Evolutionary conservation across 2,113 vertebrate genomes (phyloP), one percentile per base, ranked within the genome.

Genomic region (Poecilia latipinna): DNA sequence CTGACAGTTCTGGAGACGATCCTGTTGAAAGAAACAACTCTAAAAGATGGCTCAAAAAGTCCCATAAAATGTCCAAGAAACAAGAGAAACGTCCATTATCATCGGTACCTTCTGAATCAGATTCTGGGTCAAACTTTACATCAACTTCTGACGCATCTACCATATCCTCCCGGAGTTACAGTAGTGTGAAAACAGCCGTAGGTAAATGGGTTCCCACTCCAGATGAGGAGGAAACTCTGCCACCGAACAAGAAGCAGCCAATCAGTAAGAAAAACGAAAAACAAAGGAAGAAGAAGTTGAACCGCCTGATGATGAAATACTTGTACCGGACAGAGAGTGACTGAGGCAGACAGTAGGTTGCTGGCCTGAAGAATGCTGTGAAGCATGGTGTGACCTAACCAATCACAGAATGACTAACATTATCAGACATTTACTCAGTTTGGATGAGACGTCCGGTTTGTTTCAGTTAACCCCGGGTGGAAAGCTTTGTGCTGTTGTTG

Each of bases 231-330:
- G 67, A 12, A 0, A 77, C 84, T 0, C 48, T 84, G 64, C 0
- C 78, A 54, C 66, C 19, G 1, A 86, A 86, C 0, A 77, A 88
- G 42, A 88, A 39, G 19, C 82, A 73, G 2, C 70, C 88, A 31
- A 63, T 68, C 4, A 90, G 83, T 31, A 96, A 93, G 87, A 98
- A 97, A 84, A 93, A 95, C 15, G 95, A 97, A 51, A 98, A 97
- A 91, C 94, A 96, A 80, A 95, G 94, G 63, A 98, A 96, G 89
- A 98, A 99, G 89, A 95, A 95, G 79, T 96, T 99, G 74, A 96
- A 99, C 94, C 98, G 87, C 88, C 86, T 99, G 89, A 95, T 99
- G 97, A 98, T 99, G 97, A 99, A 98, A 85, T 99, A 99, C 90
- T 93, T 99, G 39, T 99, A 98, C 92, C 95, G 96, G 13, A 94